phyloP scores from a whole-genome alignment of 2,113 vertebrate genomes.

The Drymodes brunneopygia region DNA sequence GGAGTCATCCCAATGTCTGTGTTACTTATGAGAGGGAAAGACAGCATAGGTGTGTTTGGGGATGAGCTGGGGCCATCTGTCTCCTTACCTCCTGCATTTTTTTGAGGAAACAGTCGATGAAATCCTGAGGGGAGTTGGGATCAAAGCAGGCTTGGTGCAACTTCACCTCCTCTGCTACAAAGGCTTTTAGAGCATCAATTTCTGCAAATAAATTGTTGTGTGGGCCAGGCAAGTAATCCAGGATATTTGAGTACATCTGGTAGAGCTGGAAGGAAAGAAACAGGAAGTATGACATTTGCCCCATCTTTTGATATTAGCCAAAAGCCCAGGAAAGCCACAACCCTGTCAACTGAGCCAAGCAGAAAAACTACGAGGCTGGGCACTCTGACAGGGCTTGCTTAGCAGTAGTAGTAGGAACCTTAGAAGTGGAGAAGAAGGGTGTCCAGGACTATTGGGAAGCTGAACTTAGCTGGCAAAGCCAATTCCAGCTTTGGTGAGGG shows the following conservation, averaged over 20 bases:
- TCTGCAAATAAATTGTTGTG: slow-evolving; percentile 61
- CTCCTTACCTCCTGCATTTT: slow-evolving; percentile 73
- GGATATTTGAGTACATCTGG: slow-evolving; percentile 73
- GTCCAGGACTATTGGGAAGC: neutral
- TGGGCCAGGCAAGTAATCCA: slow-evolving; percentile 68
- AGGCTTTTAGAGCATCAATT: slow-evolving; percentile 57
- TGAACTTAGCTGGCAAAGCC: neutral
- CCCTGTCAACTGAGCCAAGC: neutral
- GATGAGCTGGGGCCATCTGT: neutral
- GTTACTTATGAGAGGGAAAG: neutral
- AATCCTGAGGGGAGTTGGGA: slow-evolving; percentile 72
- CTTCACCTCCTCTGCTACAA: slow-evolving; percentile 66
- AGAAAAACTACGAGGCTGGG: neutral
- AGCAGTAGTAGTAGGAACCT: neutral
- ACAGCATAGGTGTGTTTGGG: neutral
- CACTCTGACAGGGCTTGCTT: neutral
- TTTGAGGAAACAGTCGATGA: slow-evolving; percentile 79
- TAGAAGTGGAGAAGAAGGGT: neutral
- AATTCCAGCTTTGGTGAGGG: neutral
- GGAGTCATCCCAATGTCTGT: neutral
- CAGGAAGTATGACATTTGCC: neutral
- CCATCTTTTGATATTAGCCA: neutral
- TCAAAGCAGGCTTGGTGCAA: slow-evolving; percentile 73
- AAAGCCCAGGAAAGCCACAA: neutral
- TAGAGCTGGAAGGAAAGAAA: slow-evolving; percentile 69